Conservation (phyloP, 2,888 invertebrate species). For the Carpatolechia fugitivella region DNA sequence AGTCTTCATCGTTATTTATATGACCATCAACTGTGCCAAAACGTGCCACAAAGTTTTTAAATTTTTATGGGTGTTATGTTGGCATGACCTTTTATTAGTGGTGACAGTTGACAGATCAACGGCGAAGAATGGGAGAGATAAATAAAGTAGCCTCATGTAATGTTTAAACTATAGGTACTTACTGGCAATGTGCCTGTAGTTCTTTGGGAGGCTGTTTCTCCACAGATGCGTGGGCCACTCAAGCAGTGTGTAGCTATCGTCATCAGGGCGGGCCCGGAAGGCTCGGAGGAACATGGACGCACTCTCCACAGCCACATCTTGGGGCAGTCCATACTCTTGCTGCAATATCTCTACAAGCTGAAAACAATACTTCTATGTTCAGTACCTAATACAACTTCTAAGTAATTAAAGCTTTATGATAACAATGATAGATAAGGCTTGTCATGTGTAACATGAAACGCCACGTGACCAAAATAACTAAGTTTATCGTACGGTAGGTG, state of each 20-base stretch:
- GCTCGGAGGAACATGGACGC: constrained; percentile 85
- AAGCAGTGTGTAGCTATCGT: constrained; percentile 84
- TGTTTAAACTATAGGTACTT: too few species aligned
- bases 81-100: background rate
- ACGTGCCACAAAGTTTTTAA: background rate
- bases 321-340: constrained; percentile 83
- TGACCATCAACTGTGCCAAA: background rate
- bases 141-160: background rate
- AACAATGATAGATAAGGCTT: background rate
- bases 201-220: constrained; percentile 87
- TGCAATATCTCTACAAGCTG: constrained; percentile 73
- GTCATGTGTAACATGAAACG: background rate
- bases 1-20: too few species aligned
- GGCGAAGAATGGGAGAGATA: background rate
- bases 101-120: background rate
- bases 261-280: constrained; percentile 90
- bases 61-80: background rate
- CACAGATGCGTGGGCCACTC: constrained; percentile 89
- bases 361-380: constrained; percentile 21
- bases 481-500: too few species aligned
- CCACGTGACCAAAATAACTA: background rate
- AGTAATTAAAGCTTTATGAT: background rate
- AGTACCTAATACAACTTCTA: background rate
- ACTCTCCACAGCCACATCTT: constrained; percentile 81
- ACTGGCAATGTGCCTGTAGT: constrained; percentile 81